These are phyloP conservation scores for Gopherus evgoodei DNA, from an alignment of 2,113 vertebrate species.

Conservation along the genomic window DNA sequence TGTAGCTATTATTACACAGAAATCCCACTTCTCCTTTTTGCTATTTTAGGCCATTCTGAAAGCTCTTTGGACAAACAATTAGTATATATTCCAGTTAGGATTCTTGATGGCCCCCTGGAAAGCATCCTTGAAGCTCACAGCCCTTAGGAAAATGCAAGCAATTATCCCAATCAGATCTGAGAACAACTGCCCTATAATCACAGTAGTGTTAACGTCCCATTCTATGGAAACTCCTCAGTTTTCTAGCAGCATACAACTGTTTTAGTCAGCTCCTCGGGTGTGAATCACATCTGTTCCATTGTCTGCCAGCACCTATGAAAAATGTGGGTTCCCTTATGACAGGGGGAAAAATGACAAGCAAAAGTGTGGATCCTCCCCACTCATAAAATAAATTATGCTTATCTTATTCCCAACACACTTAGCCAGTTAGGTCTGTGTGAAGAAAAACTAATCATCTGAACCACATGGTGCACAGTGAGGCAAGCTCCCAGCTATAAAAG, in stretches of 20 bases:
- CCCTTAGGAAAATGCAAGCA: not conserved
- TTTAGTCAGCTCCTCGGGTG: slow-evolving; percentile 56
- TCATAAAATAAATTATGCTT: slow-evolving; percentile 74
- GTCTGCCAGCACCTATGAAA: slow-evolving; percentile 79
- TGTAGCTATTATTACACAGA: not conserved
- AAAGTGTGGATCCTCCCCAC: slow-evolving; percentile 65
- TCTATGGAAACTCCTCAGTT: slow-evolving; percentile 4
- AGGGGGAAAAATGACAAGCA: slow-evolving; percentile 64
- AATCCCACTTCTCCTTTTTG: slow-evolving; percentile 26
- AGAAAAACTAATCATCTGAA: slow-evolving; percentile 78
- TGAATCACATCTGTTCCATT: slow-evolving; percentile 83
- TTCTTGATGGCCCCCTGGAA: not conserved
- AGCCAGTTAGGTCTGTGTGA: slow-evolving; percentile 60
- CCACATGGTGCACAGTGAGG: slow-evolving; percentile 82
- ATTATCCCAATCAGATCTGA: slow-evolving; percentile 1
- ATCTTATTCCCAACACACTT: slow-evolving; percentile 81
- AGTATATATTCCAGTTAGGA: not conserved
- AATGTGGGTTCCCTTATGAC: slow-evolving; percentile 67
- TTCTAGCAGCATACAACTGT: slow-evolving; percentile 9
- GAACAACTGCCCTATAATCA: not conserved
- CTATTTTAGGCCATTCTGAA: slow-evolving; percentile 32
- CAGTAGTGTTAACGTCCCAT: not conserved
- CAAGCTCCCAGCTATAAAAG: slow-evolving; percentile 68
- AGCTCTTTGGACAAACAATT: not conserved
- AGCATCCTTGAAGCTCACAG: slow-evolving; percentile 46